A percentile compares a stretch with the other conserved stretches of the same genome.
These are phyloP conservation scores for Lacerta bilineata DNA, from an alignment of 2,797 vertebrate genomes.

Conservation along the genomic window DNA sequence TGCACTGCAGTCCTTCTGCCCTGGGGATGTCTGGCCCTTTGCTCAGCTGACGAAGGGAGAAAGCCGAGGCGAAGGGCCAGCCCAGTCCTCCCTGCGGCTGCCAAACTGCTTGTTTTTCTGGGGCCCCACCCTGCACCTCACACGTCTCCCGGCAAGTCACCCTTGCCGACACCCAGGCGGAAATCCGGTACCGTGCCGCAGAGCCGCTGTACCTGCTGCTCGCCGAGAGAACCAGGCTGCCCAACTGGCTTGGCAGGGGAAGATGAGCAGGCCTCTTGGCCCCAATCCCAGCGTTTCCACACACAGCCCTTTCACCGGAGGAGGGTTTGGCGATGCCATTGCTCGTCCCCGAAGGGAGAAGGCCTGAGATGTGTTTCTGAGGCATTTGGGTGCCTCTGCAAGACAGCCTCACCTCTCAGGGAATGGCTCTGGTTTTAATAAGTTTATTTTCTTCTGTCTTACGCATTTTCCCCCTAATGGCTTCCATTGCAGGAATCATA, in stretches of 20 bases:
- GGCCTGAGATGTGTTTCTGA: background rate
- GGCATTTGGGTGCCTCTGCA: background rate
- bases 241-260: background rate
- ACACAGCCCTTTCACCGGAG: slow-evolving; percentile 1
- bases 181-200: slow-evolving; percentile 12
- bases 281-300: background rate
- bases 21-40: no score
- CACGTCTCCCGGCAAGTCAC: background rate
- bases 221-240: background rate
- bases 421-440: no score
- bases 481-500: no score
- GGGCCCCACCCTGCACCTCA: background rate
- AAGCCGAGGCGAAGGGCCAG: background rate
- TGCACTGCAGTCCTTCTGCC: no score
- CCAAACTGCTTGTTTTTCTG: background rate
- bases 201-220: no score
- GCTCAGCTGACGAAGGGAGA: background rate
- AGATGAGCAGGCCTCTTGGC: background rate
- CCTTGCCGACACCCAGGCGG: background rate
- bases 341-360: background rate
- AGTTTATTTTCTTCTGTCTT: background rate
- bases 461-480: no score
- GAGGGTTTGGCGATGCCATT: background rate
- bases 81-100: no score
- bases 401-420: background rate